Percentiles rank a stretch among this genome's conserved stretches.
These are phyloP conservation scores for Nomada flava DNA, from an alignment of 2,888 invertebrate genomes.

Conservation along the genomic window DNA sequence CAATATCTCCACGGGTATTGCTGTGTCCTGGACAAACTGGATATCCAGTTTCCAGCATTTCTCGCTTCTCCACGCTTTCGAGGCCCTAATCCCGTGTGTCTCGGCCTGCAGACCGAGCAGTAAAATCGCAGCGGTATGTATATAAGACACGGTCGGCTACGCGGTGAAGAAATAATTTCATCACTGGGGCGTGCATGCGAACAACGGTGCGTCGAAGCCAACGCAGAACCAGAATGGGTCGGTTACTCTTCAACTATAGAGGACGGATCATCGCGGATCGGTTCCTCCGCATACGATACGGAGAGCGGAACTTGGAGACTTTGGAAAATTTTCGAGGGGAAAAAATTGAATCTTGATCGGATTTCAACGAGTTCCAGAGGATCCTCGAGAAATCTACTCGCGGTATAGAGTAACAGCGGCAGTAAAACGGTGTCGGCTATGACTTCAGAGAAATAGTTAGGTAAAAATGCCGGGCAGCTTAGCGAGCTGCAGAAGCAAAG, in stretches of 20 bases:
- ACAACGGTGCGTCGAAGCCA: background rate
- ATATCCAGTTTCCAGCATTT: conserved; percentile 75
- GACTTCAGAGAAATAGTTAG: no score
- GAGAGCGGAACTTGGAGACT: no score
- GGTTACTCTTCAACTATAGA: conserved; percentile 5
- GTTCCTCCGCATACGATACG: background rate
- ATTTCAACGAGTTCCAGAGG: no score
- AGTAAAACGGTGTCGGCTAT: no score
- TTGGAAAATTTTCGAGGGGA: no score
- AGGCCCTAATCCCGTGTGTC: conserved; percentile 67
- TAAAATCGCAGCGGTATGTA: conserved; percentile 57
- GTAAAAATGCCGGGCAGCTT: no score
- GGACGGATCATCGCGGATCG: conserved; percentile 26
- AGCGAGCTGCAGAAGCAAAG: no score
- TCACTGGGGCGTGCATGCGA: conserved; percentile 33
- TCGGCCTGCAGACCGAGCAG: conserved; percentile 49
- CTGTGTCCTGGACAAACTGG: conserved; percentile 71
- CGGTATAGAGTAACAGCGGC: no score
- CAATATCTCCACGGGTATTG: conserved; percentile 72
- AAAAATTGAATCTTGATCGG: no score
- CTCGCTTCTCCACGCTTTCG: conserved; percentile 72
- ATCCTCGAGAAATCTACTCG: no score
- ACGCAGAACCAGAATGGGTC: conserved; percentile 32
- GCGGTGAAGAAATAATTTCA: conserved; percentile 64
- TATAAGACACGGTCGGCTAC: conserved; percentile 24